Conservation (phyloP, 64 coral and sea anemone genomes). For the Dendronephthya gigantea region DNA sequence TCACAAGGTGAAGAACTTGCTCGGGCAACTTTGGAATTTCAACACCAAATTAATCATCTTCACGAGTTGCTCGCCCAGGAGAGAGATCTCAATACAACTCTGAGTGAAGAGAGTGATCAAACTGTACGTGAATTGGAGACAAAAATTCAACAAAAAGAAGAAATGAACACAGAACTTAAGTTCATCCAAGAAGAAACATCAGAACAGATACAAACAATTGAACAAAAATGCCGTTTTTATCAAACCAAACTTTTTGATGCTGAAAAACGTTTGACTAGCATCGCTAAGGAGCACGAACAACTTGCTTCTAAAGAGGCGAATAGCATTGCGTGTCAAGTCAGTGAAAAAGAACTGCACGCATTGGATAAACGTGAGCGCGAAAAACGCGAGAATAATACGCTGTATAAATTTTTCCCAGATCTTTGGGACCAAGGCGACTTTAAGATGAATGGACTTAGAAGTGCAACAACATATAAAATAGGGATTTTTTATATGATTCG, state of each 20-base stretch:
- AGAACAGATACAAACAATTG: not conserved
- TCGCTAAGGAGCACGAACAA: not conserved
- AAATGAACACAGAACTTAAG: not conserved
- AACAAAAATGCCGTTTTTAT: not conserved
- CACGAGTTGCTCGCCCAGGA: not conserved
- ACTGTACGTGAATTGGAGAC: not conserved
- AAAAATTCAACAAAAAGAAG: not conserved
- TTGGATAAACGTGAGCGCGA: not conserved
- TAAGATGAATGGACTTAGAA: not conserved
- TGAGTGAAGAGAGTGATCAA: conserved; percentile 6
- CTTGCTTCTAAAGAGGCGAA: not conserved
- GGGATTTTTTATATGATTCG: not conserved
- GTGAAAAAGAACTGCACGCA: not conserved
- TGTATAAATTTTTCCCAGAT: not conserved
- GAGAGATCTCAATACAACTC: not conserved
- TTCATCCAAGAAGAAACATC: not conserved
- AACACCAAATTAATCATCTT: not conserved
- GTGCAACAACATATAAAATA: not conserved
- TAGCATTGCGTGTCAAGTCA: not conserved
- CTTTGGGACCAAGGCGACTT: not conserved
- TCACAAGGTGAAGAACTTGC: not conserved
- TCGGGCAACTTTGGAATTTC: not conserved
- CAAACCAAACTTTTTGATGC: not conserved
- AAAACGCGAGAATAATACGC: not conserved
- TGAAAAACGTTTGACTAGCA: not conserved